Conservation (phyloP, 2,797 vertebrate species). For the Echiichthys vipera region DNA sequence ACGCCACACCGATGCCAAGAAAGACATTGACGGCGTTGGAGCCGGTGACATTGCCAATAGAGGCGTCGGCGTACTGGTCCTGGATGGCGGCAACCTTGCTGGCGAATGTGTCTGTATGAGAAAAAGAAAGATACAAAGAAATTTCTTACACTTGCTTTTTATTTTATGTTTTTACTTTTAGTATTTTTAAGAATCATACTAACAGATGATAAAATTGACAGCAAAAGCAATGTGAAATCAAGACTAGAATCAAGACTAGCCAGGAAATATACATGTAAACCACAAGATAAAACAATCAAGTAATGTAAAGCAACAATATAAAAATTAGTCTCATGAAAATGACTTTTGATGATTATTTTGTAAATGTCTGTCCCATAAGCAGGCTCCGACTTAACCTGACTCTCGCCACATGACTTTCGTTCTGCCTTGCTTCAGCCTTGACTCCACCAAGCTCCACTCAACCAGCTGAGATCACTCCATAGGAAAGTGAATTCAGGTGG, state of each 20-base stretch:
- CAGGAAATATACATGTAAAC: background rate
- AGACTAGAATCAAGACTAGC: background rate
- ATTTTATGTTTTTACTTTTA: background rate
- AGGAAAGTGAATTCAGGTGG: too few relatives aligned
- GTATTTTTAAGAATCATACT: background rate
- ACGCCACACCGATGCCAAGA: constrained; percentile 90
- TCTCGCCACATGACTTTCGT: too few relatives aligned
- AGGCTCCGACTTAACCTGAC: too few relatives aligned
- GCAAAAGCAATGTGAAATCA: background rate
- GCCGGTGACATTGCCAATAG: constrained; percentile 91
- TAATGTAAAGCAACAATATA: constrained; percentile 16
- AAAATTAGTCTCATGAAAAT: background rate
- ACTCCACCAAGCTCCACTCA: too few relatives aligned
- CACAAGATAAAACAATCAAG: background rate
- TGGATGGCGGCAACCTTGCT: constrained; percentile 91
- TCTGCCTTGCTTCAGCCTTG: too few relatives aligned
- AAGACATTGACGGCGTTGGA: constrained; percentile 92
- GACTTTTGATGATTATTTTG: constrained; percentile 1
- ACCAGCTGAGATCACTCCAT: too few relatives aligned
- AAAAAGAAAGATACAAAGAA: constrained; percentile 9
- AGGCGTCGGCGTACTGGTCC: constrained; percentile 91
- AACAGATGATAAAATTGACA: background rate
- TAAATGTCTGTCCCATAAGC: background rate
- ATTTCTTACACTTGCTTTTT: too few relatives aligned
- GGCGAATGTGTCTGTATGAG: constrained; percentile 87